Base-by-base conservation (phyloP, 2,888 invertebrate genomes). In the Calliphora vomitoria region DNA sequence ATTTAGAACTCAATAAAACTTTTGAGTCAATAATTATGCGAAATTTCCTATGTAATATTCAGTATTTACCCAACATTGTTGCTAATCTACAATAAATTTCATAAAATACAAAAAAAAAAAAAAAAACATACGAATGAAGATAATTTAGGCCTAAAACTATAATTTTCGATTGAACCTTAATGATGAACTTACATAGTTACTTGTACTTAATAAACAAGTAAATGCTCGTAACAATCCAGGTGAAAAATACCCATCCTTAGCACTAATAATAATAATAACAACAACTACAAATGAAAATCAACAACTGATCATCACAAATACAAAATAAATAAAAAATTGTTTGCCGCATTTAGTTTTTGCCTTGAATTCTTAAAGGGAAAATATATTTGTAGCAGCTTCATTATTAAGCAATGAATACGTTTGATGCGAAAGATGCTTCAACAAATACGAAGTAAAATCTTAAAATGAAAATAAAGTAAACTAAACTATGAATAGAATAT, bases 101-200 rank as follows among this genome's bases (percentile, higher is more conserved):
- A 13, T 18, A 25, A 64, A 44, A 5, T 64, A 66, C 44, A 0
- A 13, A 55, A 31, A 31, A 0, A 31, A 13, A 58, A 44, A 62
- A 35, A 20, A 2, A 20, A 15, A 58, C 4, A 44, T 25, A 11
- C 6, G 1, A 20, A 8, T 20, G 55, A 75, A 60, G 38, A 69
- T 25, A 69, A 80, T 80, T 50, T 58, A 62, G n/a, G 60, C 44
- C 53, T 80, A 47, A 58, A 64, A 75, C 74, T 74, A 64, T 60
- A 79, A 86, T 80, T 86, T 80, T 71, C 75, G 75, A 81, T 75
- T 62, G 41, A 11, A 60, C 44, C 55, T 76, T 71, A 47, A 68
- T 50, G 55, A 81, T 64, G 82, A 69, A 75, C 78, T 35, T 41
- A 55, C 10, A 55, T 66, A 64, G 38, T 50, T 58, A 35, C 18